A percentile compares a stretch with the other conserved stretches of the same genome.
Evolutionary conservation across 2,113 vertebrate genomes (phyloP).

Genomic region (Sorex fumeus): DNA sequence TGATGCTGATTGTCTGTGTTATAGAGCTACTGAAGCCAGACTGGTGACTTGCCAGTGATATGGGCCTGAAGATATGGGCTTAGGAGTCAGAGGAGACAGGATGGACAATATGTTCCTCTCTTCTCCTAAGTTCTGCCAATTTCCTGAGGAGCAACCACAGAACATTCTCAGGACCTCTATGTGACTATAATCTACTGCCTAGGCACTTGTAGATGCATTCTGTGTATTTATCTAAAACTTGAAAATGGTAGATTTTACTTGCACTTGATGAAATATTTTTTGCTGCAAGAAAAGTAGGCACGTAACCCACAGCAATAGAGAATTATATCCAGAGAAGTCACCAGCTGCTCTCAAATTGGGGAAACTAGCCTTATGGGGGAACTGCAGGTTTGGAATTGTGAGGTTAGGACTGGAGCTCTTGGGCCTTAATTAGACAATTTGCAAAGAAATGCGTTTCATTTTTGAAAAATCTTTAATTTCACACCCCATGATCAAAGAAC

Average conservation of each 20-base stretch:
- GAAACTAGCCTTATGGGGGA: conserved; percentile 19
- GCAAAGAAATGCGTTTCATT: conserved; percentile 2
- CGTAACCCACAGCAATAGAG: conserved; percentile 3
- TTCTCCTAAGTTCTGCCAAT: conserved; percentile 44
- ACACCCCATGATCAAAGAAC: conserved; percentile 22
- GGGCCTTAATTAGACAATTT: conserved; percentile 7
- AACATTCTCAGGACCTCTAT: neutral
- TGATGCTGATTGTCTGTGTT: conserved; percentile 47
- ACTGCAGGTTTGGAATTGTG: neutral
- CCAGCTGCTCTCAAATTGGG: neutral
- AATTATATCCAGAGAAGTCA: conserved; percentile 15
- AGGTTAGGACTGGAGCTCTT: conserved; percentile 1
- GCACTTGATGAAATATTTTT: conserved; percentile 34
- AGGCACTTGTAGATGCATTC: neutral
- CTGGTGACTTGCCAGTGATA: neutral
- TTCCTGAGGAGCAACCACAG: neutral
- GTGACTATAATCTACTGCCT: neutral
- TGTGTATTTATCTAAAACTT: conserved; percentile 37
- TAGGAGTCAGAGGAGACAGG: conserved; percentile 1
- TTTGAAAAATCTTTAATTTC: conserved; percentile 11
- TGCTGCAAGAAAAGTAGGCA: conserved; percentile 1
- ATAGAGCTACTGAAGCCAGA: neutral
- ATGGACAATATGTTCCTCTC: neutral
- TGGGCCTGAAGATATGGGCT: neutral
- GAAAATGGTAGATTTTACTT: neutral